Evolutionary conservation across 2,888 invertebrate species (phyloP).

Genomic region (Oscheius sp.): DNA sequence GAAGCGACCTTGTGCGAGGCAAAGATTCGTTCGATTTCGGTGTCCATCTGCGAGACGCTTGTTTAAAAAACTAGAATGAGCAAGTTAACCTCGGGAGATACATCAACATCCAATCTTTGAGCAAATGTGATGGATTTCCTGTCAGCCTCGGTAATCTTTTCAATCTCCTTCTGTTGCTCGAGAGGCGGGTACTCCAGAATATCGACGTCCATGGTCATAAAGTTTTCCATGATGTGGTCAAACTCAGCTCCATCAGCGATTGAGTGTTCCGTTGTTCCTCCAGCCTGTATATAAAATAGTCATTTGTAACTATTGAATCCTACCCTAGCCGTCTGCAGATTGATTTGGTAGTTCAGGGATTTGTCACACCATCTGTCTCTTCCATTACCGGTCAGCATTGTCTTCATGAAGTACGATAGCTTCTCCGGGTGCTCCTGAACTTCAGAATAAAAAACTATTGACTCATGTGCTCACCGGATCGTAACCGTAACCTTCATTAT

Average conservation of each 20-base stretch:
- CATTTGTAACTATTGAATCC: background rate
- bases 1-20: conserved; percentile 37
- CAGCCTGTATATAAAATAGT: conserved; percentile 42
- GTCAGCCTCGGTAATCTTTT: conserved; percentile 39
- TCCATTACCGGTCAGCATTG: conserved; percentile 65
- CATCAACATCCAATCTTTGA: conserved; percentile 54
- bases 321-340: conserved; percentile 54
- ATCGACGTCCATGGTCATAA: conserved; percentile 57
- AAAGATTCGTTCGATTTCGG: conserved; percentile 50
- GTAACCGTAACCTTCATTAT: conserved; percentile 57
- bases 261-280: conserved; percentile 67
- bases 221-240: conserved; percentile 69
- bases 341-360: conserved; percentile 63
- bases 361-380: conserved; percentile 69
- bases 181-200: conserved; percentile 41
- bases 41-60: conserved; percentile 44
- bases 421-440: conserved; percentile 54
- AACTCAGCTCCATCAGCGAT: conserved; percentile 69
- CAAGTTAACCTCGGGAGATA: conserved; percentile 40
- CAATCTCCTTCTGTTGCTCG: conserved; percentile 50
- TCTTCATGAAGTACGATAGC: conserved; percentile 56
- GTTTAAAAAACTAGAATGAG: background rate
- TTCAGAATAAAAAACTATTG: background rate
- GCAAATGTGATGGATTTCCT: conserved; percentile 49
- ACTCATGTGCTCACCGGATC: conserved; percentile 34